These are phyloP conservation scores for Ferrisia virgata DNA, from an alignment of 2,888 invertebrate genomes.

Conservation along the genomic window DNA sequence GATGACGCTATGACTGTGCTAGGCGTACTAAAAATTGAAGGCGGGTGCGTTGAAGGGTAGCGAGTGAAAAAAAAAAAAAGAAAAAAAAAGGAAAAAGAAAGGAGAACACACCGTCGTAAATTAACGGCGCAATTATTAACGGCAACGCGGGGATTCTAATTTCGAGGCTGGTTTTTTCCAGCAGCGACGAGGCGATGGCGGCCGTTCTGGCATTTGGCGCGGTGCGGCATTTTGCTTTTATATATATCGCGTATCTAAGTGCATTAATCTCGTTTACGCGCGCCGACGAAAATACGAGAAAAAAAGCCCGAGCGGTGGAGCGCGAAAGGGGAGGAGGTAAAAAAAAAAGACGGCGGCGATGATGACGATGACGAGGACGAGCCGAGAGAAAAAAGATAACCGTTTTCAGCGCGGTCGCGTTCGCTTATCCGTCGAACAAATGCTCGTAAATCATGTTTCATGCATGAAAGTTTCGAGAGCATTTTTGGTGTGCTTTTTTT, in stretches of 20 bases:
- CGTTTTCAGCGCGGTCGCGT: conserved; percentile 10
- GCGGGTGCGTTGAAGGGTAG: too few species aligned
- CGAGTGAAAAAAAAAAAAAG: too few species aligned
- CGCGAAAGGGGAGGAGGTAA: background rate
- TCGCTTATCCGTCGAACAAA: conserved; percentile 23
- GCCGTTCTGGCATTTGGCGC: background rate
- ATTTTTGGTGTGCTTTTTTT: too few species aligned
- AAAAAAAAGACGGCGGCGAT: background rate
- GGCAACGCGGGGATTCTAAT: background rate
- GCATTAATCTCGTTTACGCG: conserved; percentile 13
- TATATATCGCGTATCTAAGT: conserved; percentile 14
- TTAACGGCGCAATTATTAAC: conserved; percentile 3
- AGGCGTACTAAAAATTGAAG: too few species aligned
- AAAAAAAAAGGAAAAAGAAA: too few species aligned
- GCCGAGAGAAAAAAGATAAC: conserved; percentile 1
- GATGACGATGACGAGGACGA: background rate
- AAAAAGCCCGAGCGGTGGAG: background rate
- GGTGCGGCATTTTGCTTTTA: background rate
- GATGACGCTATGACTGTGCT: too few species aligned
- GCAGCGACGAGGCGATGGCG: background rate
- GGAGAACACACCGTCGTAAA: background rate
- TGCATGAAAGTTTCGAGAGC: conserved; percentile 25
- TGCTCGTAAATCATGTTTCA: conserved; percentile 28
- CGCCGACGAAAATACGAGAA: background rate
- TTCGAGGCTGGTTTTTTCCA: conserved; percentile 12